Evolutionary conservation across 1,140 invertebrate genomes (phyloP).

Genomic region (Bathynomus jamesi): DNA sequence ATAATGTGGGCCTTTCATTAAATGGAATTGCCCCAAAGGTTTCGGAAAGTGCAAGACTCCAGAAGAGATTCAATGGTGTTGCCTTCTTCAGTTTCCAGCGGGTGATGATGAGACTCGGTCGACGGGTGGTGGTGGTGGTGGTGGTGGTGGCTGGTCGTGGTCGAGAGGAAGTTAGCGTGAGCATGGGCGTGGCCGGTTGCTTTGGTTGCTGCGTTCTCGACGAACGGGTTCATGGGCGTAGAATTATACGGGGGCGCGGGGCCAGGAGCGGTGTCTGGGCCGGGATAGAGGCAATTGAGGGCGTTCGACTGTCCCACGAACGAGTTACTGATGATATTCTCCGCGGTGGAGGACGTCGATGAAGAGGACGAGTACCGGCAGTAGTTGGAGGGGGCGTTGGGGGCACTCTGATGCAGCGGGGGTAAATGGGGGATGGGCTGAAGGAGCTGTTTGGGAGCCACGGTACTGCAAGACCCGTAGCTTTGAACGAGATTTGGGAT

Average conservation of each 20-base stretch:
- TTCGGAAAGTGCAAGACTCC: conserved; percentile 21
- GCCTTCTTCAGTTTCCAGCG: neutral
- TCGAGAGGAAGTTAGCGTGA: neutral
- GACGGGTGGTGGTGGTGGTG: neutral
- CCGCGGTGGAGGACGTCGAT: neutral
- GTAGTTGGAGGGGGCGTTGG: neutral
- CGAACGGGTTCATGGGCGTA: neutral
- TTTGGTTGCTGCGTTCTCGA: neutral
- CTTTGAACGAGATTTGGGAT: too few species aligned
- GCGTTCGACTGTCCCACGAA: neutral
- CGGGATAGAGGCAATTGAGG: neutral
- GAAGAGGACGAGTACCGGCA: neutral
- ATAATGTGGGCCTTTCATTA: neutral
- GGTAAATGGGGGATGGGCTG: neutral
- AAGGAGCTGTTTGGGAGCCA: too few species aligned
- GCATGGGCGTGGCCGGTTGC: neutral
- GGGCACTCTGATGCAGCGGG: neutral
- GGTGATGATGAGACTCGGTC: neutral
- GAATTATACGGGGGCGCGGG: neutral
- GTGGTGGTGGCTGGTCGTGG: neutral
- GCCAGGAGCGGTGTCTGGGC: neutral
- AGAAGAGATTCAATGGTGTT: conserved; percentile 20
- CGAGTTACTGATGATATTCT: neutral
- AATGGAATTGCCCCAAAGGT: conserved; percentile 21
- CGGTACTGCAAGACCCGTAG: too few species aligned